Evolutionary conservation across 2,797 vertebrate genomes (phyloP), one percentile per base, ranked within the genome.

Genomic region (Cynodonichthys magdalenae): DNA sequence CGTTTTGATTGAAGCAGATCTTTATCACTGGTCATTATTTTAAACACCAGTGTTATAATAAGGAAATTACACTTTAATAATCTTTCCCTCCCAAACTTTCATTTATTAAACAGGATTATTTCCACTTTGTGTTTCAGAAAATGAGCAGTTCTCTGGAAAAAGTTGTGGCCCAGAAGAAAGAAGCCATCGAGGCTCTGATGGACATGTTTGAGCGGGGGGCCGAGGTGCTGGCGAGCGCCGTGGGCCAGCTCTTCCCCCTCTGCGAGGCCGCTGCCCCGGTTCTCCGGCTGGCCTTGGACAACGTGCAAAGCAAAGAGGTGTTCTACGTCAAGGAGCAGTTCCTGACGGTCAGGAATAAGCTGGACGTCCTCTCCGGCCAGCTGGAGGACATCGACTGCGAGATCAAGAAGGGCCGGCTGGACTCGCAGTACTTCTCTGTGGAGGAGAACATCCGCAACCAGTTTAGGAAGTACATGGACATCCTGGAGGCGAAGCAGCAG

Each of bases 371-470:
- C 47, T 94, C 93, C 8, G 24, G 63, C n/a, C 89, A 94, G 66
- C 78, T 93, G 49, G 88, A 93, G 0, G 90, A 93, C 79, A 91
- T 94, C 12, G 85, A 92, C 66, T 61, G 73, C 0, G 93, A 94
- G 86, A 89, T 94, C 66, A 88, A 84, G 80, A 93, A 89, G 81
- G 87, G 87, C 0, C 63, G 53, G 7, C 63, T 93, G 71, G 94
- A 94, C 57, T 77, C 84, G 0, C 83, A 87, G 28, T 94, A 92
- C 80, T 94, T 94, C 55, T 52, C 52, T 0, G 81, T 90, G 53
- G 94, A 94, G 77, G 94, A 94, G 80, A 94, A 94, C 86, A 61
- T 94, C 6, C 73, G 90, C 41, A 93, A 93, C 82, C 93, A 92
- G 83, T 94, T 94, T 17, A 71, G 93, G 54, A 94, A 94, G 66